These are phyloP conservation scores for Turritopsis rubra DNA, from an alignment of 30 jellyfish, hydroid and myxozoan genomes.

Conservation along the genomic window DNA sequence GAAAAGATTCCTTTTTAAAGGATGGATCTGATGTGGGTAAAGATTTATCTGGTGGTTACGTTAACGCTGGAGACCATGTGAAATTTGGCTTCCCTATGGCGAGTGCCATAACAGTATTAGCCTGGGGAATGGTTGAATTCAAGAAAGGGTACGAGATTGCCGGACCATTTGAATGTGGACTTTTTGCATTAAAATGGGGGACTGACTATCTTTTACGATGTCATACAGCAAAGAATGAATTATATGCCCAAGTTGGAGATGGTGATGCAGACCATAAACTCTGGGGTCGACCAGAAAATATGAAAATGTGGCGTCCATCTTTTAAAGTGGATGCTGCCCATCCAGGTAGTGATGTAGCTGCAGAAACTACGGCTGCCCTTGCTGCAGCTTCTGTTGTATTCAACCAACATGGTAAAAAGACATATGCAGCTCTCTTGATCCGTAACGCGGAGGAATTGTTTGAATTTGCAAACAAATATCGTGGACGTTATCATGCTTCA, in stretches of 20 bases:
- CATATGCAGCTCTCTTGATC: constrained; percentile 26
- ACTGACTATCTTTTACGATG: constrained; percentile 59
- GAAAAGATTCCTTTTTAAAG: constrained; percentile 46
- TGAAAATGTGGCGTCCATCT: constrained; percentile 50
- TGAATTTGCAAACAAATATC: constrained; percentile 44
- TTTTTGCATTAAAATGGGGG: constrained; percentile 62
- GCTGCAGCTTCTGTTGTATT: constrained; percentile 56
- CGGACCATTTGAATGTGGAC: constrained; percentile 40
- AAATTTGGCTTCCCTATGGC: constrained; percentile 78
- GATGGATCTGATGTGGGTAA: constrained; percentile 47
- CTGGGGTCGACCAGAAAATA: constrained; percentile 75
- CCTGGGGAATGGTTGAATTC: constrained; percentile 61
- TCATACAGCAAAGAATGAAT: constrained; percentile 39
- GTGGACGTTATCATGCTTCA: constrained; percentile 44
- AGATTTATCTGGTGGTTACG: constrained; percentile 57
- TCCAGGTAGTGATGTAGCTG: constrained; percentile 68
- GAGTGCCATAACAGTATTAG: constrained; percentile 35
- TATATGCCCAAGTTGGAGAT: constrained; percentile 62
- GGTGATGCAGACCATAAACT: constrained; percentile 54
- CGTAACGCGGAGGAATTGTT: constrained; percentile 46
- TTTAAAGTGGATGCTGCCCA: constrained; percentile 28
- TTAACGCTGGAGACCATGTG: constrained; percentile 72
- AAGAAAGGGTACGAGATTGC: constrained; percentile 40
- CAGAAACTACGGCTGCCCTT: constrained; percentile 68
- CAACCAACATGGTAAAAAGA: constrained; percentile 1